Evolutionary conservation across 2,113 vertebrate genomes (phyloP).

Genomic region (Passer montanus): DNA sequence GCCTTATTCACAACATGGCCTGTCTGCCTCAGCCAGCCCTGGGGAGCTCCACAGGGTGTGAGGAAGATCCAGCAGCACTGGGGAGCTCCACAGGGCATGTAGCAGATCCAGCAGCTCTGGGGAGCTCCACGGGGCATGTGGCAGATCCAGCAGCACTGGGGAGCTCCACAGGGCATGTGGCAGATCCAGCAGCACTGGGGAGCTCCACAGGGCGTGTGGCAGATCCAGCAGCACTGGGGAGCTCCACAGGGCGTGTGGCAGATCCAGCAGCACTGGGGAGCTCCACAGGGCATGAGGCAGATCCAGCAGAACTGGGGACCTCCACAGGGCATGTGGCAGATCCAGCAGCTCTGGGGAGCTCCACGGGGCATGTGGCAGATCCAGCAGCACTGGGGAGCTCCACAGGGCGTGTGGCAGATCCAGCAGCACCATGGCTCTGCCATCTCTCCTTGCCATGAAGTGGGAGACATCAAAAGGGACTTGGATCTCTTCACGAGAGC

Average conservation of each 20-base stretch:
- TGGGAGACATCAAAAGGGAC: not conserved
- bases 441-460: not conserved
- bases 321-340: too few species aligned
- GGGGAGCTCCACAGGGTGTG: not conserved
- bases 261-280: not conserved
- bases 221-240: too few species aligned
- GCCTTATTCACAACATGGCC: not conserved
- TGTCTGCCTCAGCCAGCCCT: not conserved
- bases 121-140: not conserved
- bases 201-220: too few species aligned
- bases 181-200: not conserved
- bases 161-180: too few species aligned
- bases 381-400: not conserved
- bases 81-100: not conserved
- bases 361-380: not conserved
- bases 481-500: not conserved
- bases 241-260: not conserved
- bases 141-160: not conserved
- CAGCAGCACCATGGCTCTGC: not conserved
- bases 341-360: too few species aligned
- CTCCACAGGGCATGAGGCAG: not conserved
- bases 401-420: not conserved
- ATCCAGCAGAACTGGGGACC: too few species aligned
- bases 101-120: not conserved
- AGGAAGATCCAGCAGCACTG: not conserved